Percentiles rank a stretch among this genome's conserved stretches.
Conservation (phyloP, 1,140 invertebrate species). For the Vanessa atalanta region DNA sequence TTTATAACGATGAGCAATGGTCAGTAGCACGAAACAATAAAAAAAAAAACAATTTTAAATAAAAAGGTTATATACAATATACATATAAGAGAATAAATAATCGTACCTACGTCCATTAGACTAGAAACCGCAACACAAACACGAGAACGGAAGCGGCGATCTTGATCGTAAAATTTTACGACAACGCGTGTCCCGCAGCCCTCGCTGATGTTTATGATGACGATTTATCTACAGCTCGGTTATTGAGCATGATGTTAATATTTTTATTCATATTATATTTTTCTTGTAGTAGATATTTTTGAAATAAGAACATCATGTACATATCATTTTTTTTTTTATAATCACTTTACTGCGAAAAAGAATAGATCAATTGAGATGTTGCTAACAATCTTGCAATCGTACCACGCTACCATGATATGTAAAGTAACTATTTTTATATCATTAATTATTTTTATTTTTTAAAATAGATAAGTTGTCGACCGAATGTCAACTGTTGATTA, state of each 20-base stretch:
- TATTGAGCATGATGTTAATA: slow-evolving; percentile 7
- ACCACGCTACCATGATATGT: too few species aligned
- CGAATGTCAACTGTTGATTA: too few species aligned
- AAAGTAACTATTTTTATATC: too few species aligned
- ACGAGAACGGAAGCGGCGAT: slow-evolving; percentile 30
- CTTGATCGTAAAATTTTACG: slow-evolving; percentile 65
- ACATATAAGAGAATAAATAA: slow-evolving; percentile 3
- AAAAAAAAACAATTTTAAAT: neutral
- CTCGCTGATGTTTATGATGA: slow-evolving; percentile 45
- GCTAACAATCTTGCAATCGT: too few species aligned
- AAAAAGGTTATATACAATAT: neutral
- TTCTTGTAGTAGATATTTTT: neutral
- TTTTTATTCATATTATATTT: neutral
- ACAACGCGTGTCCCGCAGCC: slow-evolving; percentile 48
- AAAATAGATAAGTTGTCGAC: too few species aligned
- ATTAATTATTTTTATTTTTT: too few species aligned
- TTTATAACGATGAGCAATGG: too few species aligned
- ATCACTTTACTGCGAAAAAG: too few species aligned
- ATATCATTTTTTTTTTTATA: neutral
- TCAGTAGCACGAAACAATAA: too few species aligned
- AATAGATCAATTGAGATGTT: too few species aligned
- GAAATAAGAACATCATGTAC: neutral
- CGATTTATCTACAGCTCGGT: slow-evolving; percentile 12
- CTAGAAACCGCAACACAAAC: slow-evolving; percentile 22
- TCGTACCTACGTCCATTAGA: slow-evolving; percentile 27